Evolutionary conservation across 2,888 invertebrate genomes (phyloP).

Genomic region (Acanthacorydalis orientalis): DNA sequence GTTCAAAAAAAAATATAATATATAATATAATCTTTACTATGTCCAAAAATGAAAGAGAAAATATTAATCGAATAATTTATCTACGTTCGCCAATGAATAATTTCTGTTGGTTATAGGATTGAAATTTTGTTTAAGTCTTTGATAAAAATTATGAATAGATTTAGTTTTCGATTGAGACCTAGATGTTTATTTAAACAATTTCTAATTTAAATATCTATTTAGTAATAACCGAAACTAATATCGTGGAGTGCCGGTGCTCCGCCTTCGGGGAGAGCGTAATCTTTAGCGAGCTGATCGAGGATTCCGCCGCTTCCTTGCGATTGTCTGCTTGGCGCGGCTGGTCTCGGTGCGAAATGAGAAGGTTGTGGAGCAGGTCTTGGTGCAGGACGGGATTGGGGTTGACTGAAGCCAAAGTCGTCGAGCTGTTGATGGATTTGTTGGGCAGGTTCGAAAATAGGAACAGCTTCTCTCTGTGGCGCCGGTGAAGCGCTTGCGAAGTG

Average conservation of each 20-base stretch:
- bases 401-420: slow-evolving; percentile 9
- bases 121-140: no score
- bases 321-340: slow-evolving; percentile 10
- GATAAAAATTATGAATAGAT: no score
- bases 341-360: slow-evolving; percentile 10
- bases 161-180: no score
- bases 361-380: slow-evolving; percentile 14
- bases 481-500: slow-evolving; percentile 7
- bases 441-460: slow-evolving; percentile 3
- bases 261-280: slow-evolving; percentile 58
- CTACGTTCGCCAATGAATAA: no score
- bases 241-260: slow-evolving; percentile 57
- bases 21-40: no score
- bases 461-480: slow-evolving; percentile 8
- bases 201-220: slow-evolving; percentile 20
- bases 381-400: slow-evolving; percentile 12
- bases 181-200: no score
- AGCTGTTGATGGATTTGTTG: slow-evolving; percentile 5
- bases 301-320: slow-evolving; percentile 32
- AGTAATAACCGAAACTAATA: slow-evolving; percentile 69
- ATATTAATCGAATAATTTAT: no score
- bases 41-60: no score
- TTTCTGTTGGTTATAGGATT: no score
- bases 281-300: slow-evolving; percentile 64
- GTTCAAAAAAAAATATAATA: no score